Base-by-base conservation (phyloP, 2,113 vertebrate genomes). In the Dunckerocampus dactyliophorus region DNA sequence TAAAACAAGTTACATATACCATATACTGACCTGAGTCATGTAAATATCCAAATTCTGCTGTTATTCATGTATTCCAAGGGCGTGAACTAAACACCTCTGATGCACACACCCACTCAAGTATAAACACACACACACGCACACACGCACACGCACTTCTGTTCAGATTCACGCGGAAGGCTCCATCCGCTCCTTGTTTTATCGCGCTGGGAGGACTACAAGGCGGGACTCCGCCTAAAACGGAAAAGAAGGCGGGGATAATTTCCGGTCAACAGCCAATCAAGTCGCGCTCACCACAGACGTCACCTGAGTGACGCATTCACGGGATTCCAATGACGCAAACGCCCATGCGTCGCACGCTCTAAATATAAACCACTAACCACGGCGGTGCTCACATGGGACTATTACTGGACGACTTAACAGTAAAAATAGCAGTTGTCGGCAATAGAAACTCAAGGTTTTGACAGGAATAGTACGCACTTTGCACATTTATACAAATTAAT, bases 241-340 rank as follows among this genome's bases (percentile, higher is more conserved):
- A 92, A 22, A 60, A 78, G 69, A 51, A 82, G 89, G 93, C 88
- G 90, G 92, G 69, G 82, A 63, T 77, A 82, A 57, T 85, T 93
- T 86, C 91, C 91, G 91, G 91, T 66, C n/a, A 62, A 24, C 46
- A 77, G 76, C 91, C 87, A 86, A 90, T 89, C 81, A 51, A 65
- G 69, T 53, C 34, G 20, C 48, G 65, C 46, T 74, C 66, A 22
- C 47, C 9, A 62, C 66, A 74, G 89, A 92, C 91, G 91, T 90
- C 83, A 88, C 78, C 80, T 84, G 87, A 85, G 83, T 95, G 94
- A 96, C 94, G 94, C 93, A 94, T 90, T 89, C 86, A 72, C 80
- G 92, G 93, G 92, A 93, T 94, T 95, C 93, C 93, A 94, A 94
- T 94, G 93, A 94, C 94, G 93, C 92, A 93, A 86, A 82, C 84